Conservation (phyloP, 2,888 invertebrate species). For the Dynastes grantii region DNA sequence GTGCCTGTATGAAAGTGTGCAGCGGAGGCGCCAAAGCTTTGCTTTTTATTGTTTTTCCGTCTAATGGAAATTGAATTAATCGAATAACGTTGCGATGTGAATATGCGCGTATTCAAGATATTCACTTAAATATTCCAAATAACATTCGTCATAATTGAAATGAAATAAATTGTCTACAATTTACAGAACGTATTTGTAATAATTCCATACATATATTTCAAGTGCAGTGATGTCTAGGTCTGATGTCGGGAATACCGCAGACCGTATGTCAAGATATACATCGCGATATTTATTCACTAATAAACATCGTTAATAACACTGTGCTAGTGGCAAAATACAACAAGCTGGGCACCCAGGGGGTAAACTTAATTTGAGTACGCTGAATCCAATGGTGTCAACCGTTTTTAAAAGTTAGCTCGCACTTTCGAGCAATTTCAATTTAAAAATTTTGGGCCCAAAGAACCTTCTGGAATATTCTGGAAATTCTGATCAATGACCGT, state of each 20-base stretch:
- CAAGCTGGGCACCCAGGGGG: no score
- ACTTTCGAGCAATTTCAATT: no score
- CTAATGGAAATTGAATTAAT: slow-evolving; percentile 5
- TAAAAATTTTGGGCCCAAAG: no score
- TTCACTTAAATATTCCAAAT: not conserved
- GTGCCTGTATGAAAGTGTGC: not conserved
- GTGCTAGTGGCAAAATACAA: no score
- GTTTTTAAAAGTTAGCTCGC: no score
- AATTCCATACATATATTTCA: not conserved
- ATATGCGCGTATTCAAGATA: not conserved
- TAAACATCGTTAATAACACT: no score
- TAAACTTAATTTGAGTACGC: no score
- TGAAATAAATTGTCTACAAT: not conserved
- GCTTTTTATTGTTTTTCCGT: slow-evolving; percentile 15
- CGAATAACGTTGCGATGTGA: not conserved
- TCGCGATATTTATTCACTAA: no score
- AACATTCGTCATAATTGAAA: not conserved
- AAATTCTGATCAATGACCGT: no score
- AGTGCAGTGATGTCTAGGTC: not conserved
- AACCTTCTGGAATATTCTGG: no score
- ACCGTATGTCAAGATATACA: no score
- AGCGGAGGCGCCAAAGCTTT: slow-evolving; percentile 26
- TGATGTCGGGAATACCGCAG: not conserved
- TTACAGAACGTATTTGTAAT: not conserved
- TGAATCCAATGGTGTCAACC: no score